Evolutionary conservation across 2,113 vertebrate genomes (phyloP).

Genomic region (Paratilapia polleni): DNA sequence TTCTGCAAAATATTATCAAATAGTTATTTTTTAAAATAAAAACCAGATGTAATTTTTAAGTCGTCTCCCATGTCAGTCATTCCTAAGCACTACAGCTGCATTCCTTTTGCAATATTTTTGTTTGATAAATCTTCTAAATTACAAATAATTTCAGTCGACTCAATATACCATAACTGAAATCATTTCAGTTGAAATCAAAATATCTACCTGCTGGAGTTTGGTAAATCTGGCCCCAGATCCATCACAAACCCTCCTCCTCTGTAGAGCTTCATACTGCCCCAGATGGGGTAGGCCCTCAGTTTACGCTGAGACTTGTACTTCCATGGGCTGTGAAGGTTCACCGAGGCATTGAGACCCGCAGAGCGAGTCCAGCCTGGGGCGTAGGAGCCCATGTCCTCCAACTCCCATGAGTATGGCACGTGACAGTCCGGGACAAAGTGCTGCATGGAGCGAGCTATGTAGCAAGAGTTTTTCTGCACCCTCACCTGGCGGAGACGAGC

Average conservation of each 20-base stretch:
- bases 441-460: constrained; percentile 73
- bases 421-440: constrained; percentile 76
- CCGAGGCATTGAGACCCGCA: constrained; percentile 53
- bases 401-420: constrained; percentile 85
- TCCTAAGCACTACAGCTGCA: no score
- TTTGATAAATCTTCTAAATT: neutral
- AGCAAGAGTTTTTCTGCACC: constrained; percentile 84
- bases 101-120: no score
- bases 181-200: neutral
- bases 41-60: no score
- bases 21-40: no score
- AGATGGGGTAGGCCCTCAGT: constrained; percentile 81
- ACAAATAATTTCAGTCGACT: neutral
- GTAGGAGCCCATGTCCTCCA: constrained; percentile 86
- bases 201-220: constrained; percentile 84
- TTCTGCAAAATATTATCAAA: no score
- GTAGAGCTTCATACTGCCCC: constrained; percentile 88
- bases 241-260: constrained; percentile 90
- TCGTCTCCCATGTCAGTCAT: no score
- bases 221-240: constrained; percentile 84
- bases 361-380: constrained; percentile 84
- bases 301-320: constrained; percentile 85
- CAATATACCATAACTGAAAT: neutral
- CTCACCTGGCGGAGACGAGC: constrained; percentile 91
- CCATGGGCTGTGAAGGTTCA: constrained; percentile 78